Evolutionary conservation across 2,113 vertebrate genomes (phyloP).

Genomic region (Pangasianodon gigas): DNA sequence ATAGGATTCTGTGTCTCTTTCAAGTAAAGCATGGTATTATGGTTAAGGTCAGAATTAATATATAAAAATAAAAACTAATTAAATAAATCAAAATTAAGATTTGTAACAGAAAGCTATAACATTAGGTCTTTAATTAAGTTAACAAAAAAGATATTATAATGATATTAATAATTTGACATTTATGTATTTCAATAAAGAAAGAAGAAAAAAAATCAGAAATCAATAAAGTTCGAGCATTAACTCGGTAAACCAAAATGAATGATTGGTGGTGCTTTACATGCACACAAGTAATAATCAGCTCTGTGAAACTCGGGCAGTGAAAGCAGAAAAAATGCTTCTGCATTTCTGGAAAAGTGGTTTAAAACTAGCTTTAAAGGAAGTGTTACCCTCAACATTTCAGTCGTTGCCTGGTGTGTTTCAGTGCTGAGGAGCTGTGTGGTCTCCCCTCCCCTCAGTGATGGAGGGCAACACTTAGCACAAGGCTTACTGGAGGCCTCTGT

Average conservation of each 20-base stretch:
- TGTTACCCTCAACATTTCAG: constrained; percentile 42
- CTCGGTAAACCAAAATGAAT: constrained; percentile 40
- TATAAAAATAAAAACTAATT: neutral
- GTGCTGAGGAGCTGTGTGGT: constrained; percentile 51
- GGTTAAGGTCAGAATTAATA: neutral
- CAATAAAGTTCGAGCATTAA: constrained; percentile 6
- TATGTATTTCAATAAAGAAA: constrained; percentile 1
- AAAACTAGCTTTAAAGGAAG: constrained; percentile 40
- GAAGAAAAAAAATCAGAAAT: neutral
- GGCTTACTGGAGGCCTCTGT: constrained; percentile 45
- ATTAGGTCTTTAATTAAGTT: neutral
- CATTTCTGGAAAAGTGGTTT: constrained; percentile 45
- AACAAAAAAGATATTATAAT: neutral
- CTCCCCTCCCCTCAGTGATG: constrained; percentile 36
- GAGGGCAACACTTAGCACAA: constrained; percentile 42
- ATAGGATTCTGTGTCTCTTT: neutral
- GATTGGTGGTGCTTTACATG: constrained; percentile 38
- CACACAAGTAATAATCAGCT: constrained; percentile 49
- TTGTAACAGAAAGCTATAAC: neutral
- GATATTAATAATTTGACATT: neutral
- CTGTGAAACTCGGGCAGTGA: constrained; percentile 13
- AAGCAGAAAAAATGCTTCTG: constrained; percentile 23
- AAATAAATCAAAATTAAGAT: neutral
- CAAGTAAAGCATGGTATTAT: neutral
- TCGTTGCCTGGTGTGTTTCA: constrained; percentile 19